These are phyloP conservation scores for Monopis laevigella DNA, from an alignment of 2,888 invertebrate species.

Conservation along the genomic window DNA sequence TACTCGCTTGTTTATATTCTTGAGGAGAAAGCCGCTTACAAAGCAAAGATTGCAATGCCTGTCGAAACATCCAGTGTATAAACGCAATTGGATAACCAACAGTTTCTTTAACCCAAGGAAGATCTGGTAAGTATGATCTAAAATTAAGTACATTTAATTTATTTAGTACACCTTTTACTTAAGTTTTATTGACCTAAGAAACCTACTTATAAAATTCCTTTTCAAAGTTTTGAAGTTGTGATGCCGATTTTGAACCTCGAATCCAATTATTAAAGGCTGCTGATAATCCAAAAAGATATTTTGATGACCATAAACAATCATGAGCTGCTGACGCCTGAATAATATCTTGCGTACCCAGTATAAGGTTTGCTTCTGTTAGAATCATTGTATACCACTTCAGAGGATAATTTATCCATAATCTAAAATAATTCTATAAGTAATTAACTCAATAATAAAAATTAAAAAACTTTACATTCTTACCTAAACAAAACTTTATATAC, in stretches of 20 bases:
- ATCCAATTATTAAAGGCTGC: conserved; percentile 39
- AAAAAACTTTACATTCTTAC: no score
- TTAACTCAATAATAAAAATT: not conserved
- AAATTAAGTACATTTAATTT: not conserved
- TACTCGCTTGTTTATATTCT: conserved; percentile 30
- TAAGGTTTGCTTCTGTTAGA: conserved; percentile 38
- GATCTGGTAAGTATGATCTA: conserved; percentile 50
- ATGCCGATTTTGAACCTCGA: conserved; percentile 28
- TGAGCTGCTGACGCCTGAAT: conserved; percentile 34
- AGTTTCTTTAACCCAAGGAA: conserved; percentile 36
- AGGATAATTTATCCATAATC: conserved; percentile 47
- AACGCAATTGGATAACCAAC: conserved; percentile 35
- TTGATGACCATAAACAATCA: conserved; percentile 46
- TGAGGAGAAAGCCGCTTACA: conserved; percentile 25
- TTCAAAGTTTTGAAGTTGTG: conserved; percentile 24
- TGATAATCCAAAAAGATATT: conserved; percentile 35
- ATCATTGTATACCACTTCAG: conserved; percentile 41
- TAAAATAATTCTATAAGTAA: conserved; percentile 21
- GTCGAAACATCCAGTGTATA: conserved; percentile 54
- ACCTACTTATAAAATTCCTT: conserved; percentile 37
- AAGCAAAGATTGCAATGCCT: conserved; percentile 39
- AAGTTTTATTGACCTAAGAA: not conserved
- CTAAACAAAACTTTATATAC: not conserved
- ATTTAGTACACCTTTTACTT: not conserved
- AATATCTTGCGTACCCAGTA: conserved; percentile 39